phyloP scores from a whole-genome alignment of 2,797 vertebrate genomes.

The Cryptoprocta ferox region DNA sequence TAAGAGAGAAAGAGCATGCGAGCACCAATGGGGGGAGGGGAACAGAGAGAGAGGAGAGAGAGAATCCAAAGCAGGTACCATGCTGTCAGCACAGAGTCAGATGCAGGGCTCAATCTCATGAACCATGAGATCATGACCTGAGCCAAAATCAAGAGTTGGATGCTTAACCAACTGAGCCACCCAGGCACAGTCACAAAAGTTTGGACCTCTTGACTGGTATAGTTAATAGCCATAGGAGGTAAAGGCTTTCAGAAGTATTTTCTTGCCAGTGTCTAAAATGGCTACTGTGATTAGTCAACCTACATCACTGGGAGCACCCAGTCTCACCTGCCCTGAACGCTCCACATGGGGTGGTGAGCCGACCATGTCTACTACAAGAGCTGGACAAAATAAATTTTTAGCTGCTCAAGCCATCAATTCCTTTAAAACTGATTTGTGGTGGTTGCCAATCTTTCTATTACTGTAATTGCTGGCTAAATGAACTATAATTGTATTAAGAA shows the following conservation, averaged over 20 bases:
- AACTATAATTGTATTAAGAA: slow-evolving; percentile 88
- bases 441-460: slow-evolving; percentile 88
- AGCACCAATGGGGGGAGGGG: accelerated
- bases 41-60: too few species aligned
- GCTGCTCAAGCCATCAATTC: slow-evolving; percentile 81
- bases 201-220: neutral
- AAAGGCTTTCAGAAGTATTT: neutral
- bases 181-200: neutral
- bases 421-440: slow-evolving; percentile 81
- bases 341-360: neutral
- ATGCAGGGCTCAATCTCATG: too few species aligned
- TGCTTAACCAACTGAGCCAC: too few species aligned
- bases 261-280: neutral
- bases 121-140: too few species aligned
- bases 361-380: neutral
- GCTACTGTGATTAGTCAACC: neutral
- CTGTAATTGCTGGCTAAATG: slow-evolving; percentile 88
- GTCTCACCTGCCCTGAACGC: neutral
- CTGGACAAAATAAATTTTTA: slow-evolving; percentile 60
- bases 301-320: too few species aligned
- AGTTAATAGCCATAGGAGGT: neutral
- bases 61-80: too few species aligned
- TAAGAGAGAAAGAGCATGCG: too few species aligned
- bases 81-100: too few species aligned
- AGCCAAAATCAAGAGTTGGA: too few species aligned